These are phyloP conservation scores for Acrocephalus scirpaceus DNA, from an alignment of 2,797 vertebrate genomes.

Conservation along the genomic window DNA sequence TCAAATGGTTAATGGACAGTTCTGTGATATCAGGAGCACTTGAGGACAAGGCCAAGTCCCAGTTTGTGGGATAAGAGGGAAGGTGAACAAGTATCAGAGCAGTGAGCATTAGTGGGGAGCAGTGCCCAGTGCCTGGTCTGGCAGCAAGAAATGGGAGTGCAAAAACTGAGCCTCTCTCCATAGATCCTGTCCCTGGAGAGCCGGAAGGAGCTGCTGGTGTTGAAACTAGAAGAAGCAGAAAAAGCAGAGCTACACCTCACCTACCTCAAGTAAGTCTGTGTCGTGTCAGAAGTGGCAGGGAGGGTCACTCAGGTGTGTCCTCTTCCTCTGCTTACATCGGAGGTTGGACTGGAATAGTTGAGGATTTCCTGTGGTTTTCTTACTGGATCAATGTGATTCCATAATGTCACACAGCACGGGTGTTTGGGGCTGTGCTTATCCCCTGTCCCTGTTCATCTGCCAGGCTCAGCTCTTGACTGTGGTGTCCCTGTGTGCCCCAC, in stretches of 20 bases:
- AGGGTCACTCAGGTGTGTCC: fast-evolving
- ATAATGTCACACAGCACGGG: fast-evolving
- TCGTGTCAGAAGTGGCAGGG: fast-evolving
- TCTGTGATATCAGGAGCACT: not conserved
- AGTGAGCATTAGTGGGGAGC: fast-evolving
- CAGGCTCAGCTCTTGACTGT: fast-evolving
- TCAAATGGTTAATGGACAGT: fast-evolving
- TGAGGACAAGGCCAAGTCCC: not conserved
- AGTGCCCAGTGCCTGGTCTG: not conserved
- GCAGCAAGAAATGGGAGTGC: fast-evolving
- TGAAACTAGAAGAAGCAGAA: slow-evolving; percentile 82
- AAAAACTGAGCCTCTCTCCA: not conserved
- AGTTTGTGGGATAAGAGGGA: not conserved
- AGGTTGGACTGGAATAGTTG: not conserved
- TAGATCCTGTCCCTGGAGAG: slow-evolving; percentile 82
- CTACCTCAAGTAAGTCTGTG: slow-evolving; percentile 76
- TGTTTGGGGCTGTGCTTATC: fast-evolving
- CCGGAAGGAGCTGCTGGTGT: slow-evolving; percentile 79
- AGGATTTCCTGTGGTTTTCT: not conserved
- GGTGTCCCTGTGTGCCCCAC: not conserved
- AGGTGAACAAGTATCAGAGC: not conserved
- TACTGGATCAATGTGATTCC: fast-evolving
- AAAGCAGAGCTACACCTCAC: slow-evolving; percentile 82
- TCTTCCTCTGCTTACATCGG: fast-evolving
- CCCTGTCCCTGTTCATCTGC: not conserved